Conservation (phyloP, 2,888 invertebrate genomes). For the Bugula neritina region DNA sequence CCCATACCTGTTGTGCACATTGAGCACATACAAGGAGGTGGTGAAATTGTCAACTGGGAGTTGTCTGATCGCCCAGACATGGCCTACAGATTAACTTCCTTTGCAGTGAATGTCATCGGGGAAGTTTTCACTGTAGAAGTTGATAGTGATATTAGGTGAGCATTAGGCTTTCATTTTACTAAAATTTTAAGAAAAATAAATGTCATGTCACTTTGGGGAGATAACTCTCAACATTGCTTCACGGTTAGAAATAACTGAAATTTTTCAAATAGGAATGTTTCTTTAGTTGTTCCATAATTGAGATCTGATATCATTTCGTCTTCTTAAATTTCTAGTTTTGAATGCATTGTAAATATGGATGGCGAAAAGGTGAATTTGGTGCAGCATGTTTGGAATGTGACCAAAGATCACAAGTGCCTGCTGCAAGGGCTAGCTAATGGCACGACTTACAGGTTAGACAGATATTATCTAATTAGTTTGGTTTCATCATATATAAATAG, state of each 20-base stretch:
- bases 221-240: too few species aligned
- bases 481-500: background rate
- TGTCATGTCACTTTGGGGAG: too few species aligned
- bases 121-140: conserved; percentile 40
- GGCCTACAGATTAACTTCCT: conserved; percentile 41
- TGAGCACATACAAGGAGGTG: conserved; percentile 38
- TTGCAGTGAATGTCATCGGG: conserved; percentile 49
- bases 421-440: conserved; percentile 47
- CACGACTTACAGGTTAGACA: conserved; percentile 42
- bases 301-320: too few species aligned
- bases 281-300: too few species aligned
- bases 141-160: conserved; percentile 49
- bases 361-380: conserved; percentile 41
- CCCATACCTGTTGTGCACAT: conserved; percentile 47
- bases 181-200: background rate
- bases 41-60: conserved; percentile 44
- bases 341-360: conserved; percentile 46
- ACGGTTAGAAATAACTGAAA: too few species aligned
- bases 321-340: conserved; percentile 42
- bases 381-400: conserved; percentile 51
- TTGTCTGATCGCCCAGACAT: conserved; percentile 37
- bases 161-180: background rate
- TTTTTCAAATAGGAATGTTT: conserved; percentile 22
- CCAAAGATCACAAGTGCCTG: conserved; percentile 37
- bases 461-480: background rate